Evolutionary conservation across 1,140 invertebrate genomes (phyloP).

Genomic region (Dinoponera quadriceps): DNA sequence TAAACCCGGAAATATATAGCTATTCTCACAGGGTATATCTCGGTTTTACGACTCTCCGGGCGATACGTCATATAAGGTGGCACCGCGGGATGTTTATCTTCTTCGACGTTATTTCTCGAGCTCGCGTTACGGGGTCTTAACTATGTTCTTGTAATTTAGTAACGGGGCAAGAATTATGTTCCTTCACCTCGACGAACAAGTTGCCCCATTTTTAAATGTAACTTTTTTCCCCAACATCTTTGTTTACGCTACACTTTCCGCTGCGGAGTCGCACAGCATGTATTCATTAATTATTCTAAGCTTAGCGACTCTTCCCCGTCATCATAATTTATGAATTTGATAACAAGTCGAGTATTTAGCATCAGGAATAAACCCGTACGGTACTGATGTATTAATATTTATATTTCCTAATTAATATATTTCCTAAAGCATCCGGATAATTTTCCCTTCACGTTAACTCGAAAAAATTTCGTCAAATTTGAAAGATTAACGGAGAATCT

Average conservation of each 20-base stretch:
- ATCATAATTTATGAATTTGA: background rate
- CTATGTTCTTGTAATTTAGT: constrained; percentile 21
- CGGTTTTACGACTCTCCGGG: constrained; percentile 33
- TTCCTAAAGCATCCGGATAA: too few species aligned
- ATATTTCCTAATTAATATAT: too few species aligned
- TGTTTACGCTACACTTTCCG: background rate
- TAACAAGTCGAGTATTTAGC: background rate
- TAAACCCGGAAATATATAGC: constrained; percentile 44
- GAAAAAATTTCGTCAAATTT: too few species aligned
- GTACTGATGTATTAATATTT: too few species aligned
- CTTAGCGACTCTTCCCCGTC: background rate
- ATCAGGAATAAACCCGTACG: background rate
- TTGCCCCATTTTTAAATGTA: too few species aligned
- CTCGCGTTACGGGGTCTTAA: constrained; percentile 19
- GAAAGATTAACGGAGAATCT: too few species aligned
- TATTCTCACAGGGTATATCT: constrained; percentile 42
- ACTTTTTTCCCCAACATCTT: background rate
- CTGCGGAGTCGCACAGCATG: background rate
- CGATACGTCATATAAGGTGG: constrained; percentile 31
- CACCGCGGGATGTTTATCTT: constrained; percentile 29
- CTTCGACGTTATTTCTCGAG: constrained; percentile 24
- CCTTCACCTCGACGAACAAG: background rate
- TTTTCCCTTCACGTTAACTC: too few species aligned
- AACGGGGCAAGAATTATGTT: background rate
- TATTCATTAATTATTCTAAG: background rate